phyloP scores from a whole-genome alignment of 2,797 vertebrate genomes.

The Galaxias olidus region DNA sequence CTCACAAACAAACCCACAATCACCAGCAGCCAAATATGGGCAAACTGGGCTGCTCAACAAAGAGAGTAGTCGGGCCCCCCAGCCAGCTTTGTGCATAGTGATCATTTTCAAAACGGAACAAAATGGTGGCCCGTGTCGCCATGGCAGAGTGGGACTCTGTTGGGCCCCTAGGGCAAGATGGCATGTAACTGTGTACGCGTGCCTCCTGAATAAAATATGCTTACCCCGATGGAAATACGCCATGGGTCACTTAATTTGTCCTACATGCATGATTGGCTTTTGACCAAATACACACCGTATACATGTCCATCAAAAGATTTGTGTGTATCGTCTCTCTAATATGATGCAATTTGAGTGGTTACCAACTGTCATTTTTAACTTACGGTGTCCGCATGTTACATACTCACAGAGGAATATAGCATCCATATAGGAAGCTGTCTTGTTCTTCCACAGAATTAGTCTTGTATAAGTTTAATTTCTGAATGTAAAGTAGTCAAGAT shows the following conservation, averaged over 20 bases:
- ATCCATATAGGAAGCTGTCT: no score
- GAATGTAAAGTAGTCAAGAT: not conserved
- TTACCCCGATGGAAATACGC: constrained; percentile 76
- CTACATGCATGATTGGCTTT: constrained; percentile 67
- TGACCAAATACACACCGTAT: constrained; percentile 37
- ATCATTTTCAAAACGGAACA: constrained; percentile 73
- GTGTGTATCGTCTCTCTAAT: not conserved
- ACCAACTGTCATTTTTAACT: no score
- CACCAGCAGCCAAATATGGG: constrained; percentile 54
- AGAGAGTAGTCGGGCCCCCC: constrained; percentile 49
- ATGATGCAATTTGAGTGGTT: no score
- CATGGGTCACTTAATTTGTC: constrained; percentile 76
- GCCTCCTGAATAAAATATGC: constrained; percentile 79
- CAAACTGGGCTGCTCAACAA: constrained; percentile 31
- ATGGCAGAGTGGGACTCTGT: constrained; percentile 64
- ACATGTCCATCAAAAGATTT: constrained; percentile 9
- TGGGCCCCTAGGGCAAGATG: constrained; percentile 63
- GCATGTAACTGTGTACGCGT: constrained; percentile 76
- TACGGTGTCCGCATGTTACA: no score
- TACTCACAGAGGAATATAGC: no score
- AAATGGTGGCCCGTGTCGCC: constrained; percentile 66
- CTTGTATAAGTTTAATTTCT: constrained; percentile 7
- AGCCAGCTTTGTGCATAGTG: constrained; percentile 67
- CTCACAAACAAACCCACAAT: constrained; percentile 22
- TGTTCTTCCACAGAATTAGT: not conserved